A percentile compares a stretch with the other conserved stretches of the same genome.
These are phyloP conservation scores for Colistium nudipinnis DNA, from an alignment of 2,113 vertebrate genomes.

Conservation along the genomic window DNA sequence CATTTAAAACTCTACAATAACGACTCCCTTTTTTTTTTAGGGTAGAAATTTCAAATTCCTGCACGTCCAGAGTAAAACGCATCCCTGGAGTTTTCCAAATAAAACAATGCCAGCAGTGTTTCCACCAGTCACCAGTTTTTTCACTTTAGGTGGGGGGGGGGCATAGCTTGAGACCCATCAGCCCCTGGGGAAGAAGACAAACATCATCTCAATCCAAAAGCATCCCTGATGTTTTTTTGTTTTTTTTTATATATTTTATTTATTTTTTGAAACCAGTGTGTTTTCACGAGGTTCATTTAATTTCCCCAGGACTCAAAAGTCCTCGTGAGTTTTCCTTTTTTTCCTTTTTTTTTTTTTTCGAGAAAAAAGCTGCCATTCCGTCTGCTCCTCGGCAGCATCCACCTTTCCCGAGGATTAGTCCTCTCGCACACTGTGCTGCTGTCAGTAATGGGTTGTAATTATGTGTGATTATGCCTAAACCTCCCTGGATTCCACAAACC, in stretches of 20 bases:
- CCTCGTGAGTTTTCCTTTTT: conserved; percentile 27
- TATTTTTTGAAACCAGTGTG: background rate
- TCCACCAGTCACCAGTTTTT: too few relatives aligned
- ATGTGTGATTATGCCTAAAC: conserved; percentile 51
- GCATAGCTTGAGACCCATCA: background rate
- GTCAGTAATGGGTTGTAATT: conserved; percentile 48
- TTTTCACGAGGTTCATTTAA: background rate
- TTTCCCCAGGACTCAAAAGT: background rate
- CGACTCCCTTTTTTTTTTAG: too few relatives aligned
- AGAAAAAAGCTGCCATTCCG: conserved; percentile 20
- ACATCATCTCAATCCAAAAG: background rate
- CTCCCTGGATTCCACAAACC: conserved; percentile 21
- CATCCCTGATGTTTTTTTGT: background rate
- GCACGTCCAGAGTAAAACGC: background rate
- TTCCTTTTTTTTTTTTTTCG: conserved; percentile 28
- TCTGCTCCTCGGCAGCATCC: conserved; percentile 14
- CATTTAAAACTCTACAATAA: too few relatives aligned
- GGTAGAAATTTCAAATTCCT: background rate
- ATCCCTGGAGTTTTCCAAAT: background rate
- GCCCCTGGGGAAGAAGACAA: background rate
- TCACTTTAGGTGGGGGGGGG: too few relatives aligned
- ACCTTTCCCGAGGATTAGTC: conserved; percentile 42
- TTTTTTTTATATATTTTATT: too few relatives aligned
- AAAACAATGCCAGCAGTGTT: background rate
- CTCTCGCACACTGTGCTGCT: conserved; percentile 13